Conservation (phyloP, 2,888 invertebrate genomes). For the Xylocampa areola region DNA sequence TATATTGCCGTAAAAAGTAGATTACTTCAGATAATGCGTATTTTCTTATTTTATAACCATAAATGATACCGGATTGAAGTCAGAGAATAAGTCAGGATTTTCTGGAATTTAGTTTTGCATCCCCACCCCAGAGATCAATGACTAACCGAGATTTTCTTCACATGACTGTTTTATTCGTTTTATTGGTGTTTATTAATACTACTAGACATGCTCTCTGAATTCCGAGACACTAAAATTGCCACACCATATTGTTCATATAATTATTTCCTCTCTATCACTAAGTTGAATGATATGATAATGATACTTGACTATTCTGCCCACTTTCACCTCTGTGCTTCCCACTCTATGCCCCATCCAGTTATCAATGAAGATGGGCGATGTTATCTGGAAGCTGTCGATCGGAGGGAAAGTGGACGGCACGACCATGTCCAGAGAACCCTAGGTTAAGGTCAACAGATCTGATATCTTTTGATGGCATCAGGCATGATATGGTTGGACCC, state of each 20-base stretch:
- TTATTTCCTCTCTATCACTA: no score
- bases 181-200: no score
- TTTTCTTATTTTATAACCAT: constrained; percentile 30
- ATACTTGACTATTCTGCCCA: constrained; percentile 32
- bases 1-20: constrained; percentile 18
- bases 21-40: no score
- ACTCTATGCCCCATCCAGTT: constrained; percentile 70
- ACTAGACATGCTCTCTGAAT: no score
- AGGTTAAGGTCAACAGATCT: constrained; percentile 56
- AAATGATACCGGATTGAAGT: constrained; percentile 4
- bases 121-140: no score
- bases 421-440: constrained; percentile 50
- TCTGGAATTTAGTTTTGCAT: no score
- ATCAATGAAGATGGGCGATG: constrained; percentile 83
- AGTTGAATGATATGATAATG: no score
- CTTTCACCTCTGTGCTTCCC: constrained; percentile 43
- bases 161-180: no score
- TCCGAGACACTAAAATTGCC: no score
- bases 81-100: no score
- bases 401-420: constrained; percentile 69
- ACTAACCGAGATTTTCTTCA: no score
- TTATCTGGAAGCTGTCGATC: constrained; percentile 64
- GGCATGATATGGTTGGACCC: constrained; percentile 22
- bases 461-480: constrained; percentile 15
- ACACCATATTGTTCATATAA: no score